These are phyloP conservation scores for Drosophila pullipes DNA, from an alignment of 2,888 invertebrate species.

Conservation along the genomic window DNA sequence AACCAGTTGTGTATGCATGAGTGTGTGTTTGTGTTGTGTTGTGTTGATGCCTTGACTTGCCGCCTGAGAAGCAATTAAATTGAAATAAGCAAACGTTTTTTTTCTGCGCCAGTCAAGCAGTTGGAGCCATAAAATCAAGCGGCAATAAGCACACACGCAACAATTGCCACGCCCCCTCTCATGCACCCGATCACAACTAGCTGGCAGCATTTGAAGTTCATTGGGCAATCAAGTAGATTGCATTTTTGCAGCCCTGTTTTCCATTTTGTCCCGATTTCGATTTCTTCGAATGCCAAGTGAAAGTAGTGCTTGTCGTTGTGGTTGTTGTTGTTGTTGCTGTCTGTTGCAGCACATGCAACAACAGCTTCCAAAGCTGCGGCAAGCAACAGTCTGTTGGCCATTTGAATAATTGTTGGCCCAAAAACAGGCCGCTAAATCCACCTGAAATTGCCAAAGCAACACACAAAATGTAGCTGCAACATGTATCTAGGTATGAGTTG, in stretches of 20 bases:
- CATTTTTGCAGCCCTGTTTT: constrained; percentile 39
- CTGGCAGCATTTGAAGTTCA: constrained; percentile 28
- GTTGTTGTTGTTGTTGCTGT: constrained; percentile 29
- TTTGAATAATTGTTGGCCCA: constrained; percentile 11
- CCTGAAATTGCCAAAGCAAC: constrained; percentile 2
- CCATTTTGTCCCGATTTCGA: constrained; percentile 51
- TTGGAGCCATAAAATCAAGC: constrained; percentile 30
- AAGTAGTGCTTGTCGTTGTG: neutral
- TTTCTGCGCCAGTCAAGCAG: constrained; percentile 45
- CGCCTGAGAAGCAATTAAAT: constrained; percentile 72
- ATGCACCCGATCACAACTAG: constrained; percentile 25
- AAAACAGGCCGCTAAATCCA: neutral
- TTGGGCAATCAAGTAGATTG: constrained; percentile 54
- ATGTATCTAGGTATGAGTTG: neutral
- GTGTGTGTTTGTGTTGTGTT: constrained; percentile 12
- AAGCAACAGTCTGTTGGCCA: constrained; percentile 65
- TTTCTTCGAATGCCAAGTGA: constrained; percentile 41
- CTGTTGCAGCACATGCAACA: constrained; percentile 27
- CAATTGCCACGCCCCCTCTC: constrained; percentile 1
- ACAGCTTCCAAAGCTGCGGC: constrained; percentile 8
- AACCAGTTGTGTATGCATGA: constrained; percentile 35
- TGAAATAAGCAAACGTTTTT: constrained; percentile 54
- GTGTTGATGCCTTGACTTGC: constrained; percentile 44
- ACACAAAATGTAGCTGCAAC: neutral
- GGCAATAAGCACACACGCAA: constrained; percentile 20